These are phyloP conservation scores for Emydura subglobosa DNA, from an alignment of 2,113 vertebrate genomes.

Conservation along the genomic window DNA sequence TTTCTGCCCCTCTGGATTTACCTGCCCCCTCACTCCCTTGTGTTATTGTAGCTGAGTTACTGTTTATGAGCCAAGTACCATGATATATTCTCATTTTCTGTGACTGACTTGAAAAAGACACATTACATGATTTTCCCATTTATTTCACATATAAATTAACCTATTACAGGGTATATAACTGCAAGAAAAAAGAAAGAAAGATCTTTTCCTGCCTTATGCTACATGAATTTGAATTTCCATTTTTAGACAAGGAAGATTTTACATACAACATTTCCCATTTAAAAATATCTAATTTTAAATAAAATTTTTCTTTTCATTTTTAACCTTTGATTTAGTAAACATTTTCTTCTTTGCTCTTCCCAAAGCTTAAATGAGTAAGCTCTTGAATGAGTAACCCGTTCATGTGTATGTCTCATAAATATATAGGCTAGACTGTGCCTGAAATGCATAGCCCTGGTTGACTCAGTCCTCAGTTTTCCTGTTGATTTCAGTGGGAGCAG, in stretches of 20 bases:
- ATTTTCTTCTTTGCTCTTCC: background rate
- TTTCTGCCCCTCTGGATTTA: background rate
- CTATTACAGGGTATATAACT: slow-evolving; percentile 2
- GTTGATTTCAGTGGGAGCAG: background rate
- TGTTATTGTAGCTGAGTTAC: slow-evolving; percentile 3
- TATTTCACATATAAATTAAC: slow-evolving; percentile 60
- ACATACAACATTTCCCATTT: background rate
- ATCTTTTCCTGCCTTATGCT: background rate
- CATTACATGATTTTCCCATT: slow-evolving; percentile 40
- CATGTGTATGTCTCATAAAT: background rate
- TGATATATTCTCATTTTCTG: slow-evolving; percentile 46
- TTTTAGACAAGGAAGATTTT: slow-evolving; percentile 37
- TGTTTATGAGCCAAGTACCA: slow-evolving; percentile 50
- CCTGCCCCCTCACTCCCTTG: background rate
- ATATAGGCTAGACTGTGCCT: background rate
- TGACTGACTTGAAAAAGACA: slow-evolving; percentile 53
- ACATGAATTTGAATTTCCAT: slow-evolving; percentile 8
- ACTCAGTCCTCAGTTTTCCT: background rate
- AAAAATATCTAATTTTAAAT: background rate
- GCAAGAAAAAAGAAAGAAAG: background rate
- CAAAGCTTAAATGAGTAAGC: background rate
- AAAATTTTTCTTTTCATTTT: background rate
- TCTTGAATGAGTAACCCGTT: background rate
- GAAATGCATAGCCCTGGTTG: background rate
- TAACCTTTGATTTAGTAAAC: background rate